Conservation (phyloP, 1,140 invertebrate genomes). For the Cotesia glomerata region DNA sequence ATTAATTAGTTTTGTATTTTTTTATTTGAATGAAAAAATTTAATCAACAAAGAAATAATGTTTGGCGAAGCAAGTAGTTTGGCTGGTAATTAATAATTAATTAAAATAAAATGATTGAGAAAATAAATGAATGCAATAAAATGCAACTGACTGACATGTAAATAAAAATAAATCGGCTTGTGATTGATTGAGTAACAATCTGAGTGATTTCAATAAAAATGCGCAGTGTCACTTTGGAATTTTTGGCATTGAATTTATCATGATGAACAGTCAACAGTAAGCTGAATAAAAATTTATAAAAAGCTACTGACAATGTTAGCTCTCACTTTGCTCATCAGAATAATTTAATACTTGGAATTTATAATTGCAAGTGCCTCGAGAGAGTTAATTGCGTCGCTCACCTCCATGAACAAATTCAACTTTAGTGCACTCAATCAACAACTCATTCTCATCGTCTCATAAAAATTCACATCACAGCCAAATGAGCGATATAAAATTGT, state of each 20-base stretch:
- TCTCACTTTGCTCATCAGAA: background rate
- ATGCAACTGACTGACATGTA: background rate
- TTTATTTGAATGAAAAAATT: too few species aligned
- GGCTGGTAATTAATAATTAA: too few species aligned
- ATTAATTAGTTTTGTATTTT: too few species aligned
- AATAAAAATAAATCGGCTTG: background rate
- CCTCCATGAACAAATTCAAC: background rate
- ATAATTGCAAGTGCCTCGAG: background rate
- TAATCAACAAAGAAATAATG: too few species aligned
- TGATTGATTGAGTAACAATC: constrained; percentile 9
- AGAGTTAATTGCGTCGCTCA: constrained; percentile 13
- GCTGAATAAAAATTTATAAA: background rate
- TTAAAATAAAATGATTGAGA: too few species aligned
- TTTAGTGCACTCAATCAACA: constrained; percentile 7
- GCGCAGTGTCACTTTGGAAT: background rate
- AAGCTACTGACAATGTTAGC: background rate
- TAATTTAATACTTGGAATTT: constrained; percentile 1
- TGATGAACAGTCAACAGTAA: background rate
- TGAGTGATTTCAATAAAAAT: background rate
- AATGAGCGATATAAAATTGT: constrained; percentile 3
- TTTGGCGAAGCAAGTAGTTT: too few species aligned
- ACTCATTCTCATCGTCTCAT: background rate
- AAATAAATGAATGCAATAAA: background rate
- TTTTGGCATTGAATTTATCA: background rate
- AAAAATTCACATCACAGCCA: background rate